Percentiles rank a stretch among this genome's conserved stretches.
Evolutionary conservation across 2,888 invertebrate species (phyloP).

Genomic region (Campopleginae sp.): DNA sequence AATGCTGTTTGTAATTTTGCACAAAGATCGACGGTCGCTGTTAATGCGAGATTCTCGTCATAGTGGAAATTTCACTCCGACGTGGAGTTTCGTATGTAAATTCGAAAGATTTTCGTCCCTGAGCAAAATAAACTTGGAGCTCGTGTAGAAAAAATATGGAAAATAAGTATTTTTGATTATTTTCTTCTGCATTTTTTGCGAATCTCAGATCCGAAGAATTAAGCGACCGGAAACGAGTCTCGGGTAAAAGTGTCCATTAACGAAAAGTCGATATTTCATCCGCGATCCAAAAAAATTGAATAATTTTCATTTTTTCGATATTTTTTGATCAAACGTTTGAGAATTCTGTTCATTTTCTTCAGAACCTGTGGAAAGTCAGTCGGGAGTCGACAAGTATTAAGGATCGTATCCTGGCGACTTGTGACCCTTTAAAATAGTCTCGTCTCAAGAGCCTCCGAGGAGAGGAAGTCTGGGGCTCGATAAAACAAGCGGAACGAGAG

Average conservation of each 20-base stretch:
- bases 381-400: neutral
- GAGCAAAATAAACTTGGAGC: no score
- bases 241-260: no score
- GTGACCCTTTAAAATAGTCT: constrained; percentile 49
- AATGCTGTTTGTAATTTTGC: no score
- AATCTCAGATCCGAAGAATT: no score
- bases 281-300: neutral
- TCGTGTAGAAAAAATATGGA: neutral
- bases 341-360: neutral
- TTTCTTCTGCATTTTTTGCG: no score
- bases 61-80: neutral
- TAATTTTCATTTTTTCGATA: neutral
- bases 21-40: neutral
- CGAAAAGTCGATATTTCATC: neutral
- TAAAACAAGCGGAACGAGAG: neutral
- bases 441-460: constrained; percentile 46
- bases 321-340: neutral
- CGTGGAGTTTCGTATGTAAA: neutral
- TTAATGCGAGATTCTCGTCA: neutral
- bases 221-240: no score
- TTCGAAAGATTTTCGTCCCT: neutral
- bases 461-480: constrained; percentile 36
- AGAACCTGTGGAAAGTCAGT: neutral
- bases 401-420: neutral
- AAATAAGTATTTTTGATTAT: neutral